A percentile compares a stretch with the other conserved stretches of the same genome.
Evolutionary conservation across 1,140 invertebrate species (phyloP).

Genomic region (Microplitis mediator): DNA sequence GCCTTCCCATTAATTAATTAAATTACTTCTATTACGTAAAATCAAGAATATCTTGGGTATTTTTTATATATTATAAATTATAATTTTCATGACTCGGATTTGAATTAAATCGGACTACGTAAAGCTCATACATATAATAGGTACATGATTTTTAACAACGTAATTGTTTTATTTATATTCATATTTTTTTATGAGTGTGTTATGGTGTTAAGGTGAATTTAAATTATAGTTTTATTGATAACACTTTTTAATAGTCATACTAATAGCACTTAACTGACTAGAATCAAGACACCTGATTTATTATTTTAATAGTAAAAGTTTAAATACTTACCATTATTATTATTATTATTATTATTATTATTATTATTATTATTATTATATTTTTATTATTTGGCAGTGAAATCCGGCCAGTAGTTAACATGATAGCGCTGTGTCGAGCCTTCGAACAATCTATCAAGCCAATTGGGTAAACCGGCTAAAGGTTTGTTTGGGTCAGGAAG

Average conservation of each 20-base stretch:
- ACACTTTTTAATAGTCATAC: neutral
- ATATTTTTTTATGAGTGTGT: neutral
- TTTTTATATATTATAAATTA: too few relatives aligned
- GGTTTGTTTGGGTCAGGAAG: constrained; percentile 74
- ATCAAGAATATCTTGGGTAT: too few relatives aligned
- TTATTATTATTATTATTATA: constrained; percentile 36
- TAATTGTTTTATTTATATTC: neutral
- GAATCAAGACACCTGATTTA: constrained; percentile 30
- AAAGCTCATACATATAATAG: neutral
- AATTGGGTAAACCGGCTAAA: constrained; percentile 90
- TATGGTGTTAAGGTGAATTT: neutral
- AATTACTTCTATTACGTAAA: too few relatives aligned
- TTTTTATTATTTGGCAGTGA: constrained; percentile 68
- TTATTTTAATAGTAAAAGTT: constrained; percentile 7
- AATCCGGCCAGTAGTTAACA: constrained; percentile 97
- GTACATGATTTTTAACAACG: neutral
- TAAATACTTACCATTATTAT: neutral
- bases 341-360: constrained; percentile 47
- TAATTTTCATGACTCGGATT: too few relatives aligned
- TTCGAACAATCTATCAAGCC: constrained; percentile 95
- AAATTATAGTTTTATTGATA: constrained; percentile 9
- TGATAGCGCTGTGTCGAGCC: constrained; percentile 93
- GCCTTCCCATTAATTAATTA: too few relatives aligned
- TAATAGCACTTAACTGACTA: constrained; percentile 30
- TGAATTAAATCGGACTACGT: too few relatives aligned